Evolutionary conservation across 2,797 vertebrate genomes (phyloP), one percentile per base, ranked within the genome.

Genomic region (Lepus townsendii): DNA sequence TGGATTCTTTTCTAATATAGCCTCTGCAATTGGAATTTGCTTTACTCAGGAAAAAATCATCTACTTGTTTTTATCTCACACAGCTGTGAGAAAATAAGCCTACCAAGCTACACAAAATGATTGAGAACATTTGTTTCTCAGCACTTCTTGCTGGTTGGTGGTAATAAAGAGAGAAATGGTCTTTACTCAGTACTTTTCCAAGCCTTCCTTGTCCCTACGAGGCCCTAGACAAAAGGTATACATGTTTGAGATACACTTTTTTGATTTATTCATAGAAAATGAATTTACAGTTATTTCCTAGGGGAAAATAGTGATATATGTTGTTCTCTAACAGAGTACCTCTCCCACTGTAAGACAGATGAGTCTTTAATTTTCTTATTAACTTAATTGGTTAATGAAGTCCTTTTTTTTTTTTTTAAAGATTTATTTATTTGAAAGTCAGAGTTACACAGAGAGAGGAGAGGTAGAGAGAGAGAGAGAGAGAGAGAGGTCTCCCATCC

Each of bases 41-140:
- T 95, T 96, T 93, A 82, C 90, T 96, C 83, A 83, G 94, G 60
- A 95, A 95, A 71, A 96, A 97, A 94, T 94, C 88, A 94, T 92
- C 47, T 50, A 66, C 93, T 97, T 97, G 92, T 88, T 96, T 96
- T 95, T 52, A 79, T 95, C 88, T 94, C 93, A 94, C 92, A 93
- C 96, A 97, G 97, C 95, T 97, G 94, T 92, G 95, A 94, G 94
- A 96, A 95, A 96, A 95, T 91, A 92, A 95, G 80, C 83, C 83
- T 32, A 47, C 63, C 2, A 66, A 82, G 92, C 95, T 79, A 84
- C 82, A 75, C 79, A 87, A 62, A 89, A 78, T 93, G 94, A 96
- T 93, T 91, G 92, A 78, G 95, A 85, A 95, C 63, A 93, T 95
- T 96, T 94, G 83, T 88, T 95, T 88, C 93, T 96, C 95, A 95